Conservation (phyloP, 2,888 invertebrate species). For the Dolomedes plantarius region DNA sequence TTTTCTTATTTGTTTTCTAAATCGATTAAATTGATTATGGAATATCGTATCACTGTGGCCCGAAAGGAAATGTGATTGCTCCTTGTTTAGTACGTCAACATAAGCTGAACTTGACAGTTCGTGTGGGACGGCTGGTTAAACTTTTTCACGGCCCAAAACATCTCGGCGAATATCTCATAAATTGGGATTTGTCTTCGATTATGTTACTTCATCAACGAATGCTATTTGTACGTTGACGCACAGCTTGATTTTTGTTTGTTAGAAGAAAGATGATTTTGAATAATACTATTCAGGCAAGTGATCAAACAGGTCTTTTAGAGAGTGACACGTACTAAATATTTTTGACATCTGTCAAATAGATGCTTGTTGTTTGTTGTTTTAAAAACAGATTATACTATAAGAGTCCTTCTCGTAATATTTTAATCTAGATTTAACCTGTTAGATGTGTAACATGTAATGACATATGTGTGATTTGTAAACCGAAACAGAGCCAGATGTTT, state of each 20-base stretch:
- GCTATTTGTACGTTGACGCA: not conserved
- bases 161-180: not conserved
- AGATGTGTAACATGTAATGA: not conserved
- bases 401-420: not conserved
- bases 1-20: conserved; percentile 75
- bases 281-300: conserved; percentile 54
- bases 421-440: not conserved
- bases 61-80: conserved; percentile 67
- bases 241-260: not conserved
- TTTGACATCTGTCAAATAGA: conserved; percentile 32
- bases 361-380: not conserved
- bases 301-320: conserved; percentile 62
- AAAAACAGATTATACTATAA: not conserved
- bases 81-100: conserved; percentile 64
- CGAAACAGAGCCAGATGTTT: conserved; percentile 37
- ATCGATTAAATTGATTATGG: conserved; percentile 73
- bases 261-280: conserved; percentile 44
- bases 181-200: not conserved
- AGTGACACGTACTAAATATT: conserved; percentile 64
- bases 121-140: conserved; percentile 24
- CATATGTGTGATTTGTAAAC: conserved; percentile 32
- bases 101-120: conserved; percentile 67
- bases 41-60: conserved; percentile 26
- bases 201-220: not conserved
- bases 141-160: not conserved